A percentile compares a stretch with the other conserved stretches of the same genome.
Conservation (phyloP, 1,140 invertebrate genomes). For the Zaprionus inermis region DNA sequence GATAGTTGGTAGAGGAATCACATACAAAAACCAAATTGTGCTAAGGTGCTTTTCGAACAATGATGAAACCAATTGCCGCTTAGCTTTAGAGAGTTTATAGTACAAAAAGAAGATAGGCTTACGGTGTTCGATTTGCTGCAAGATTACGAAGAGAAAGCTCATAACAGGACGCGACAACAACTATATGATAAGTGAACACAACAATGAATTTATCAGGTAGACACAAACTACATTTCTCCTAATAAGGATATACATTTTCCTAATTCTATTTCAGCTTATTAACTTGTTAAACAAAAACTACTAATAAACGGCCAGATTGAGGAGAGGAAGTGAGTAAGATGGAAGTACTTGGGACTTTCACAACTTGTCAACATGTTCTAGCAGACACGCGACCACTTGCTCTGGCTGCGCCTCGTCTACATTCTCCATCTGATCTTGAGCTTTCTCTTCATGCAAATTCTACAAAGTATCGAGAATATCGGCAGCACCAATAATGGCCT, state of each 20-base stretch:
- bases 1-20: slow-evolving; percentile 35
- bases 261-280: not conserved
- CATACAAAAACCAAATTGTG: slow-evolving; percentile 30
- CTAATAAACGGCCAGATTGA: not conserved
- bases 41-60: slow-evolving; percentile 17
- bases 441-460: slow-evolving; percentile 82
- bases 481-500: slow-evolving; percentile 71
- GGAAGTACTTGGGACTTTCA: slow-evolving; percentile 22
- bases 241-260: not conserved
- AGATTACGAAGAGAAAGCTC: slow-evolving; percentile 72
- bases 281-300: not conserved
- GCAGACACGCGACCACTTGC: slow-evolving; percentile 56
- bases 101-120: slow-evolving; percentile 39
- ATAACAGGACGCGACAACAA: slow-evolving; percentile 11
- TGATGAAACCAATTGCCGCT: slow-evolving; percentile 67
- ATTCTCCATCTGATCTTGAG: slow-evolving; percentile 40
- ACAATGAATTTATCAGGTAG: slow-evolving; percentile 11
- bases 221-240: slow-evolving; percentile 12
- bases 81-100: slow-evolving; percentile 30
- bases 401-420: slow-evolving; percentile 26
- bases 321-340: not conserved
- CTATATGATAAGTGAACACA: slow-evolving; percentile 18
- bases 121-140: slow-evolving; percentile 14
- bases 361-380: slow-evolving; percentile 68
- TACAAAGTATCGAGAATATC: slow-evolving; percentile 78